A percentile compares a stretch with the other conserved stretches of the same genome.
phyloP scores from a whole-genome alignment of 2,888 invertebrate species.

The Metellina segmentata region DNA sequence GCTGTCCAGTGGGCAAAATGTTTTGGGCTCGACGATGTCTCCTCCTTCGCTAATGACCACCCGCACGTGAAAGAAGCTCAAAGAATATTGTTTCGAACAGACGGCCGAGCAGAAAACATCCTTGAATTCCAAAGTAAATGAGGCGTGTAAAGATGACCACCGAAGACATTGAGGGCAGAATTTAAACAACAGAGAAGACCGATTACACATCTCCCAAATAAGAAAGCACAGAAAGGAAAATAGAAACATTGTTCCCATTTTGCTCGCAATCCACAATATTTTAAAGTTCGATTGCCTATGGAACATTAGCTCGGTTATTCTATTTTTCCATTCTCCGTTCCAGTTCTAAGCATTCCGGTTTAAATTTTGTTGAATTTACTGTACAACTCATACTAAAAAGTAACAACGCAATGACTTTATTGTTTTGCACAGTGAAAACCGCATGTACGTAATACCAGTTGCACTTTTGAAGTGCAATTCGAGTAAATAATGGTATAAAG shows the following conservation, averaged over 20 bases:
- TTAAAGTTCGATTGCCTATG: constrained; percentile 56
- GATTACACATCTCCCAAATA: neutral
- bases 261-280: neutral
- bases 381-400: no score
- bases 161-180: constrained; percentile 28
- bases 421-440: no score
- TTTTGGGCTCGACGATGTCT: neutral
- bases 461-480: no score
- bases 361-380: no score
- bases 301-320: constrained; percentile 42
- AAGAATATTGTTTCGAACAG: neutral
- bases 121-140: constrained; percentile 56
- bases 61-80: neutral
- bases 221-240: neutral
- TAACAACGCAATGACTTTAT: no score
- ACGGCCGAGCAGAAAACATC: constrained; percentile 40
- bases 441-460: no score
- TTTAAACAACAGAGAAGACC: neutral
- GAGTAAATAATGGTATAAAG: no score
- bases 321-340: neutral
- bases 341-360: neutral
- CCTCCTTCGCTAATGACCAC: neutral
- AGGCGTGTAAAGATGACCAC: constrained; percentile 48
- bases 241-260: constrained; percentile 2
- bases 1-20: neutral